phyloP scores from a whole-genome alignment of 2,888 invertebrate genomes.

The Andrena chrysosceles region DNA sequence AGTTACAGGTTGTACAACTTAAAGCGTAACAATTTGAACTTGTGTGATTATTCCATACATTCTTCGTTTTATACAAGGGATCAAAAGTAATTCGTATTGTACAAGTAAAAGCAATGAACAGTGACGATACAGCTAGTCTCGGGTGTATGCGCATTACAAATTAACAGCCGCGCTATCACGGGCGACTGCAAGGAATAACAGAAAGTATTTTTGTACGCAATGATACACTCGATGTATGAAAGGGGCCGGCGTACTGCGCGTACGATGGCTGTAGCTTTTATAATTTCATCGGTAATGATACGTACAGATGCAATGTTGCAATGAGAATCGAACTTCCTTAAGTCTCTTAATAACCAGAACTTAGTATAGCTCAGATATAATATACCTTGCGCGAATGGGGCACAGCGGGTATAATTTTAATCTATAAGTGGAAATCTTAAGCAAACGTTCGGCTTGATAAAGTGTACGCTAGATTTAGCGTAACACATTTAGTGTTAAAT shows the following conservation, averaged over 20 bases:
- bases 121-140: constrained; percentile 44
- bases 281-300: constrained; percentile 41
- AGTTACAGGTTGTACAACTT: constrained; percentile 49
- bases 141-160: constrained; percentile 61
- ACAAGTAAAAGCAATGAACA: constrained; percentile 44
- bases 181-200: constrained; percentile 42
- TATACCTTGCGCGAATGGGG: constrained; percentile 38
- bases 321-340: constrained; percentile 41
- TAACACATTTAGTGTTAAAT: too few species aligned
- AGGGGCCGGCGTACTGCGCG: constrained; percentile 28
- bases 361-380: constrained; percentile 25
- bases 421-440: constrained; percentile 55
- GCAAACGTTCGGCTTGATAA: constrained; percentile 44
- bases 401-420: constrained; percentile 46
- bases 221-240: constrained; percentile 55
- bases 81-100: constrained; percentile 40
- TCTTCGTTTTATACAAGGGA: constrained; percentile 38
- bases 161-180: constrained; percentile 32
- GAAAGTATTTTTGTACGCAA: constrained; percentile 58
- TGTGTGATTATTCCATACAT: constrained; percentile 42
- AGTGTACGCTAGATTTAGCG: too few species aligned
- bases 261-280: constrained; percentile 47
- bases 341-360: constrained; percentile 39
- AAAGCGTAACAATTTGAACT: constrained; percentile 30
- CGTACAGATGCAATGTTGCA: constrained; percentile 40